Percentiles rank a stretch among this genome's conserved stretches.
Evolutionary conservation across 2,888 invertebrate species (phyloP).

Genomic region (Melinopterus prodromus): DNA sequence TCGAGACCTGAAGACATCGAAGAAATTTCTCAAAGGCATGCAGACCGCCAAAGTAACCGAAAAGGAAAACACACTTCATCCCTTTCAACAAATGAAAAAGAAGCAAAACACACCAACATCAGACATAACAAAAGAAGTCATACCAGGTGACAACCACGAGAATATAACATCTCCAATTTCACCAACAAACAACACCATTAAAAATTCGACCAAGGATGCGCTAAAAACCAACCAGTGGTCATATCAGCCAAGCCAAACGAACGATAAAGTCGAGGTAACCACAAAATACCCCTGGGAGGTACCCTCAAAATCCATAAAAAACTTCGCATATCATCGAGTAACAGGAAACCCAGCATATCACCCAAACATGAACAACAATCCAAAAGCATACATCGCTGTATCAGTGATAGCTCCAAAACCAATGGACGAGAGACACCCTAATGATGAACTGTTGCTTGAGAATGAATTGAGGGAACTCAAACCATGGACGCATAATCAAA

Average conservation of each 20-base stretch:
- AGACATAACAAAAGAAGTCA: slow-evolving; percentile 28
- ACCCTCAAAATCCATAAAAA: slow-evolving; percentile 44
- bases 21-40: slow-evolving; percentile 50
- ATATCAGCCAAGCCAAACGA: slow-evolving; percentile 26
- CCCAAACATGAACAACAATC: slow-evolving; percentile 53
- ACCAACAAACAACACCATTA: slow-evolving; percentile 24
- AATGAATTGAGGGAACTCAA: slow-evolving; percentile 57
- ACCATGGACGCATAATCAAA: slow-evolving; percentile 57
- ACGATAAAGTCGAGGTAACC: slow-evolving; percentile 26
- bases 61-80: slow-evolving; percentile 28
- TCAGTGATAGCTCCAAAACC: slow-evolving; percentile 59
- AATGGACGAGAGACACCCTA: slow-evolving; percentile 42
- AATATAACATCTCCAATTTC: not conserved
- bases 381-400: slow-evolving; percentile 60
- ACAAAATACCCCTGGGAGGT: slow-evolving; percentile 45
- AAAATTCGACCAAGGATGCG: slow-evolving; percentile 33
- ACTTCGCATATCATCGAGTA: slow-evolving; percentile 59
- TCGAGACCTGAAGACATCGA: slow-evolving; percentile 52
- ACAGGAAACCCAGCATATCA: slow-evolving; percentile 55
- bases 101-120: slow-evolving; percentile 15
- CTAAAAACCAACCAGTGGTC: slow-evolving; percentile 40
- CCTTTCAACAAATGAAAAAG: slow-evolving; percentile 32
- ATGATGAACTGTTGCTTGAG: slow-evolving; percentile 53
- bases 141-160: not conserved
- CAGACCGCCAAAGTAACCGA: slow-evolving; percentile 29